Evolutionary conservation across 2,113 vertebrate genomes (phyloP), one percentile per base, ranked within the genome.

Genomic region (Sakesphorus luctuosus): DNA sequence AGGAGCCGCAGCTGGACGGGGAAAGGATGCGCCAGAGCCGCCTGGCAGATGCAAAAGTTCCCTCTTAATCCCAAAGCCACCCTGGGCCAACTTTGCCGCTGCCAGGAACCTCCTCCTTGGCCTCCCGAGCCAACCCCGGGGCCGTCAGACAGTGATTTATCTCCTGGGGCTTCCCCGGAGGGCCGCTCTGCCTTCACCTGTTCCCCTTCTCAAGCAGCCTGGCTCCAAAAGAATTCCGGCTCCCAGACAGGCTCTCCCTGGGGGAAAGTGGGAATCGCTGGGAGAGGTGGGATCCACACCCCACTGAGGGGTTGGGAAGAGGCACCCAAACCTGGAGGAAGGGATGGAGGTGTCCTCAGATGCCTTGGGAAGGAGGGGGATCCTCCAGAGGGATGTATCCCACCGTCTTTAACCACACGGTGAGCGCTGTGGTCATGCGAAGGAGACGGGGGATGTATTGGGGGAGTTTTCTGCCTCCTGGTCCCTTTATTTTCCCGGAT

Each of bases 141-240:
- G 83, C 59, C 5, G 7, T 58, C 78, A 72, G 84, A 52, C 92
- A 72, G 19, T 66, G 73, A 94, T 97, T 89, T 76, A 84, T 89
- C 83, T 63, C 66, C 26, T 8, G 53, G 56, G 33, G 43, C 24
- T 23, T 80, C 84, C 97, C 96, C 14, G 28, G 89, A 43, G 95
- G 55, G 90, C 59, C 67, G 88, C 94, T 89, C 75, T 13, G 33
- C 55, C 71, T 73, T 97, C 96, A 96, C 94, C 97, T 95, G 97
- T 91, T 96, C 81, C 58, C 29, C 73, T 62, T 44, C 90, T 93
- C 95, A 87, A 50, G 66, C 85, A 43, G 82, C 59, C 91, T 75
- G 96, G 93, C 96, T 94, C 94, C 94, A 4, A 2, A 66, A 44
- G 35, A 63, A 40, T 40, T 40, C 84, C 52, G 12, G 46, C 92